These are phyloP conservation scores for Rapana venosa DNA, from an alignment of 2,888 invertebrate genomes.

Conservation along the genomic window DNA sequence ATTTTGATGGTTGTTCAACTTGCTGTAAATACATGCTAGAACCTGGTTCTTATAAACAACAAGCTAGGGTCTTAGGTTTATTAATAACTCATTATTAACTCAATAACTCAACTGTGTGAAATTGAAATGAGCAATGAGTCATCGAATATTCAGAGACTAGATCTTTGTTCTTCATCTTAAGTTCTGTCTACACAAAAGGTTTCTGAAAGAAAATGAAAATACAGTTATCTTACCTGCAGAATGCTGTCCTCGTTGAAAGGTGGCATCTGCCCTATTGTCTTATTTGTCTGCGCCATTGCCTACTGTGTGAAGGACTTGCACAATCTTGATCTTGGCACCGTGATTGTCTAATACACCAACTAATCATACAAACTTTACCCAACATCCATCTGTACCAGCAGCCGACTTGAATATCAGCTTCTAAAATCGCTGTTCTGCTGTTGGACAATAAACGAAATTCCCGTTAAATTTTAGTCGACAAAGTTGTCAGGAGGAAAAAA, in stretches of 20 bases:
- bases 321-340: slow-evolving; percentile 28
- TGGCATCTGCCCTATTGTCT: slow-evolving; percentile 25
- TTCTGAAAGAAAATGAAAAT: not conserved
- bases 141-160: not conserved
- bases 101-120: no score
- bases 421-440: not conserved
- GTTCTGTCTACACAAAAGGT: not conserved
- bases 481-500: not conserved
- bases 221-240: not conserved
- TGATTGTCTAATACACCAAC: not conserved
- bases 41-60: no score
- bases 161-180: not conserved
- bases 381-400: slow-evolving; percentile 27
- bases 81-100: no score
- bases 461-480: not conserved
- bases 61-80: no score
- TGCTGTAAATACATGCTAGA: no score
- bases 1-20: no score
- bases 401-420: not conserved
- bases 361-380: not conserved
- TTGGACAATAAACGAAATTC: not conserved
- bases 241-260: slow-evolving; percentile 27
- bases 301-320: slow-evolving; percentile 11
- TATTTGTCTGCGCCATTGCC: slow-evolving; percentile 38
- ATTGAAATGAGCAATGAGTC: no score